Evolutionary conservation across 1,140 invertebrate species (phyloP).

Genomic region (Bursaphelenchus mucronatus): DNA sequence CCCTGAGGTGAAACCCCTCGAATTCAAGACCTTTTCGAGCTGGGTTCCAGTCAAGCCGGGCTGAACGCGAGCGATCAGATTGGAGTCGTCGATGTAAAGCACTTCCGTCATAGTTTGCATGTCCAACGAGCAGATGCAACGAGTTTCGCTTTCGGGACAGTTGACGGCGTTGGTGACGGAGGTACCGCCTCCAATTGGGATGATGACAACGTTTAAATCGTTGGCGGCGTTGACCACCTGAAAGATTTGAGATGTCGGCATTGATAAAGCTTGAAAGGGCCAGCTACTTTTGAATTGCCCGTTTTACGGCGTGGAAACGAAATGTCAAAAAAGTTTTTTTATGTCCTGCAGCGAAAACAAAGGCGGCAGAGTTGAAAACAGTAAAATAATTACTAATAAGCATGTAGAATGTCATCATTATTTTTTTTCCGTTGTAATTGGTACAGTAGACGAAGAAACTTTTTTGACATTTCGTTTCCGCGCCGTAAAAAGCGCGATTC

Average conservation of each 20-base stretch:
- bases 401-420: too few species aligned
- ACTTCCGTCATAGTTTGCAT: constrained; percentile 88
- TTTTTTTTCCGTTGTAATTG: too few species aligned
- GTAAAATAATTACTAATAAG: too few species aligned
- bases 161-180: constrained; percentile 84
- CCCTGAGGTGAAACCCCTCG: constrained; percentile 64
- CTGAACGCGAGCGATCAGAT: constrained; percentile 72
- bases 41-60: constrained; percentile 79
- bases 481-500: too few species aligned
- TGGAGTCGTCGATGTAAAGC: constrained; percentile 86
- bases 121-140: constrained; percentile 84
- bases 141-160: constrained; percentile 74
- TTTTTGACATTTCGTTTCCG: too few species aligned
- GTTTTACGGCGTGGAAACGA: too few species aligned
- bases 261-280: too few species aligned
- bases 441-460: too few species aligned
- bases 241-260: constrained; percentile 68
- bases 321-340: too few species aligned
- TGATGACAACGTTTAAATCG: constrained; percentile 74
- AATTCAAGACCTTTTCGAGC: constrained; percentile 59
- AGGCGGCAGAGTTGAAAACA: too few species aligned
- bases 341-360: too few species aligned
- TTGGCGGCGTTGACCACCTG: constrained; percentile 75
- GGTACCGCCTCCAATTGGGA: constrained; percentile 91
- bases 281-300: too few species aligned